Evolutionary conservation across 2,113 vertebrate species (phyloP).

Genomic region (Lasiurus borealis): DNA sequence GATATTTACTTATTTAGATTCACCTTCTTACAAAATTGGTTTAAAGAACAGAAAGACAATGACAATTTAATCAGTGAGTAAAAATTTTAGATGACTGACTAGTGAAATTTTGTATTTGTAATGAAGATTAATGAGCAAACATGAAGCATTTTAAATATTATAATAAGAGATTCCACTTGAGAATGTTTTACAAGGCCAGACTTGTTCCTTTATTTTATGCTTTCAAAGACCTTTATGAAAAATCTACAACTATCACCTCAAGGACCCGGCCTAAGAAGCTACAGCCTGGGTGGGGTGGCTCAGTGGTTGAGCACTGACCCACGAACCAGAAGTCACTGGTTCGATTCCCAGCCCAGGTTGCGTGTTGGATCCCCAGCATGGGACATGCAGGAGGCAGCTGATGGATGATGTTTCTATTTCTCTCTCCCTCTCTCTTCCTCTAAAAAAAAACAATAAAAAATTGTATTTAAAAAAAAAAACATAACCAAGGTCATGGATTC

Average conservation of each 20-base stretch:
- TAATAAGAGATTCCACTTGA: background rate
- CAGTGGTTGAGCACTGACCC: too few relatives aligned
- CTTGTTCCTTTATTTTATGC: background rate
- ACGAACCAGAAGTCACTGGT: too few relatives aligned
- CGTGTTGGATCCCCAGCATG: too few relatives aligned
- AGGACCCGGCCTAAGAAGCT: background rate
- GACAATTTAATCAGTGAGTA: constrained; percentile 27
- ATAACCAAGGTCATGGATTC: background rate
- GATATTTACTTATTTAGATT: constrained; percentile 5
- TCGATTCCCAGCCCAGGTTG: too few relatives aligned
- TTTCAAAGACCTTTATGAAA: constrained; percentile 38
- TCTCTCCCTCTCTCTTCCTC: too few relatives aligned
- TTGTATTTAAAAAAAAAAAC: too few relatives aligned
- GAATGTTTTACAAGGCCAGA: constrained; percentile 16
- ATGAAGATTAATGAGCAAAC: background rate
- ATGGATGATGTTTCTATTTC: too few relatives aligned
- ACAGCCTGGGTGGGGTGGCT: too few relatives aligned
- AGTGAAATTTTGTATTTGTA: background rate
- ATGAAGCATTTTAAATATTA: constrained; percentile 28
- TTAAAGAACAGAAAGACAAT: background rate
- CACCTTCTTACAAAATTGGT: background rate
- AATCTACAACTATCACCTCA: background rate
- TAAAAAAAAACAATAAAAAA: too few relatives aligned
- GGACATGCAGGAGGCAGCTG: too few relatives aligned
- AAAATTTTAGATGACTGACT: background rate